phyloP scores from a whole-genome alignment of 2,888 invertebrate species.

The Oligia fasciuncula region DNA sequence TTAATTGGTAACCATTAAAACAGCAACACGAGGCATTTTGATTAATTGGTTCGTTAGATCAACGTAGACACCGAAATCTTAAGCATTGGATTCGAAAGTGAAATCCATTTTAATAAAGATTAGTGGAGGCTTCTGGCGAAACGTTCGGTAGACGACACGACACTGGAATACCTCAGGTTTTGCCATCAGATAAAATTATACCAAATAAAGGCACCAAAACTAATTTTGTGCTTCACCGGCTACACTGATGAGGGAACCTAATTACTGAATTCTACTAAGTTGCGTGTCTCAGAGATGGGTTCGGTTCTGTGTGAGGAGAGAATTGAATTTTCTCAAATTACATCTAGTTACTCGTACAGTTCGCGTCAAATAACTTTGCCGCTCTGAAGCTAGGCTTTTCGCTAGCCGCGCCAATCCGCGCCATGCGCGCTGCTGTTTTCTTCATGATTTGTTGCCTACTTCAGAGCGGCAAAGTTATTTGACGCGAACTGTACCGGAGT shows the following conservation, averaged over 20 bases:
- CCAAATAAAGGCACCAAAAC: slow-evolving; percentile 58
- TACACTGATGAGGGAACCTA: slow-evolving; percentile 63
- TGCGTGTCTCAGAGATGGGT: slow-evolving; percentile 28
- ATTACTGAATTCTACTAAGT: slow-evolving; percentile 60
- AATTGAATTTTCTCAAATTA: slow-evolving; percentile 52
- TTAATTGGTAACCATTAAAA: slow-evolving; percentile 50
- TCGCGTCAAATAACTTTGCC: too few relatives aligned
- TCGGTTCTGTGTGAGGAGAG: slow-evolving; percentile 4
- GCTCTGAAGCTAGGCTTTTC: too few relatives aligned
- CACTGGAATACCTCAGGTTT: slow-evolving; percentile 42
- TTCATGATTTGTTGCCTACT: too few relatives aligned
- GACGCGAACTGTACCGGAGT: neutral
- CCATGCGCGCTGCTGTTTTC: too few relatives aligned
- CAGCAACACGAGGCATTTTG: slow-evolving; percentile 40
- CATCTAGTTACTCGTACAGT: neutral
- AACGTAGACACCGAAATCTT: slow-evolving; percentile 26
- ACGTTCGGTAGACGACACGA: slow-evolving; percentile 35
- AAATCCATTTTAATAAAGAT: slow-evolving; percentile 46
- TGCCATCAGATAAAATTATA: slow-evolving; percentile 57
- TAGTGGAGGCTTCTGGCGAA: slow-evolving; percentile 10
- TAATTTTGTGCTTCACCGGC: slow-evolving; percentile 52
- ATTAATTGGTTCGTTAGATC: slow-evolving; percentile 61
- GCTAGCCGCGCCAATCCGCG: too few relatives aligned
- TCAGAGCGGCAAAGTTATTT: too few relatives aligned
- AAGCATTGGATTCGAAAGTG: slow-evolving; percentile 48